Base-by-base conservation (phyloP, 2,113 vertebrate species). In the Amphiprion percula region DNA sequence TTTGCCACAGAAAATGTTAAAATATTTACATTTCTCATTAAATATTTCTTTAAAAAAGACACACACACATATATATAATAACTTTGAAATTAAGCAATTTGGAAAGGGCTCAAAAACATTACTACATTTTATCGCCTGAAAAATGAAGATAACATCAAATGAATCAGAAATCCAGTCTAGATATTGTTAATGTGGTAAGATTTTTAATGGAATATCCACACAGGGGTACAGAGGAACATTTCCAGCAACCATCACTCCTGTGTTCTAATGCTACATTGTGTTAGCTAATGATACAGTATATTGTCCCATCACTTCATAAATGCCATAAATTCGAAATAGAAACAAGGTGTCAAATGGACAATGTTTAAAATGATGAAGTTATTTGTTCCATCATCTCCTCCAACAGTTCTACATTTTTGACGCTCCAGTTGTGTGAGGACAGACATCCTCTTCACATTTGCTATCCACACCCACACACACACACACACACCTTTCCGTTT, bases 401-500 rank as follows among this genome's bases (percentile, higher is more conserved):
- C 9, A 41, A 41, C 19, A 68, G 59, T 49, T 4, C 21, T 5
- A 2, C 33, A 52, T 68, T 33, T 76, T 16, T 74, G 56, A 56
- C 44, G 1, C 30, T 56, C 26, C 61, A 54, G 50, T 73, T 85
- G 79, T 84, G 86, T 80, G n/a, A 80, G 30, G 19, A 56, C 11
- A 79, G 69, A 87, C 84, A 76, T 84, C 72, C 76, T 84, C 83
- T 79, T 50, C 39, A 76, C 26, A 39, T 62, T 65, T 55, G 53
- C 71, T 59, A 50, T n/a, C n/a, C 75, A 63, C 77, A 61, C 75
- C 53, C 77, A 77, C 55, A 75, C 68, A 60, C 68, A 74, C 58
- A 71, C 39, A 47, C 77, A 49, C 78, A 60, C 74, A 73, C 65
- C 74, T 88, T 91, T 88, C 89, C 83, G 65, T 72, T 90, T 92